Evolutionary conservation across 2,888 invertebrate genomes (phyloP).

Genomic region (Harpagoxenus sublaevis): DNA sequence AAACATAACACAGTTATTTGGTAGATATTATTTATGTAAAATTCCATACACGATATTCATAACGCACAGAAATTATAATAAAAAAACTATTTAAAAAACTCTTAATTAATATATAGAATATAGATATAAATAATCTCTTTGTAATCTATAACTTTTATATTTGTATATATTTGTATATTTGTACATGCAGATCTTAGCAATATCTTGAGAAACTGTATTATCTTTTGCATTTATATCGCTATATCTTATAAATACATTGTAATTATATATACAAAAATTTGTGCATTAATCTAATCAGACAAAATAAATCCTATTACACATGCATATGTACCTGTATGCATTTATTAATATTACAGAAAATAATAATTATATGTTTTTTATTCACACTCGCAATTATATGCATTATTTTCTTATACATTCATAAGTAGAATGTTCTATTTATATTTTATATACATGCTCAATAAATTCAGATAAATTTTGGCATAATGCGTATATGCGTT

Average conservation of each 20-base stretch:
- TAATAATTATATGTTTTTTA: neutral
- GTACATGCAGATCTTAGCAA: constrained; percentile 22
- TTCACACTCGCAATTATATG: constrained; percentile 4
- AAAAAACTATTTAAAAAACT: constrained; percentile 9
- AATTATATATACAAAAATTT: neutral
- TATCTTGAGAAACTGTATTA: neutral
- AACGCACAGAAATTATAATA: neutral
- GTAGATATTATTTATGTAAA: neutral
- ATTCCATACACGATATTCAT: neutral
- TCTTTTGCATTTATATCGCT: neutral
- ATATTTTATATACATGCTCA: constrained; percentile 13
- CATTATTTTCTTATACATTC: constrained; percentile 20
- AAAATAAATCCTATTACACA: constrained; percentile 33
- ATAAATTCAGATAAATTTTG: constrained; percentile 3
- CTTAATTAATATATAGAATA: neutral
- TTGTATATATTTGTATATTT: neutral
- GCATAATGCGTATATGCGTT: neutral
- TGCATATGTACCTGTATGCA: constrained; percentile 10
- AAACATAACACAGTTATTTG: neutral
- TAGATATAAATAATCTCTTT: neutral
- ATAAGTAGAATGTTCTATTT: neutral
- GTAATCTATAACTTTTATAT: neutral
- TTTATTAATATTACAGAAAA: neutral
- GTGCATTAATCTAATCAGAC: neutral
- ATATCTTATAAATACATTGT: neutral